These are phyloP conservation scores for Prochilodus magdalenae DNA, from an alignment of 2,113 vertebrate genomes.

Conservation along the genomic window DNA sequence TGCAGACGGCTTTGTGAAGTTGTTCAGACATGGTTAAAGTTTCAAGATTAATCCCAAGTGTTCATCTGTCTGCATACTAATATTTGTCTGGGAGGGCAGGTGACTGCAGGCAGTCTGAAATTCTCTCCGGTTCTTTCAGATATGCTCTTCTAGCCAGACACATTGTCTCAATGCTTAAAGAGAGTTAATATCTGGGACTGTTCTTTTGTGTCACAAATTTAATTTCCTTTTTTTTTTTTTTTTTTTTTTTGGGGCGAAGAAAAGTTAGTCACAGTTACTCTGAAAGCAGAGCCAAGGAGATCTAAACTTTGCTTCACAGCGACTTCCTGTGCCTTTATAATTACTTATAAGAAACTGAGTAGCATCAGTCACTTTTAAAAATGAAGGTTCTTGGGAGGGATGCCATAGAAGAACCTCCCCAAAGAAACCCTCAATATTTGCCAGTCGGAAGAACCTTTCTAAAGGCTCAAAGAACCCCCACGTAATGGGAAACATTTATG, in stretches of 20 bases:
- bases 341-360: not conserved
- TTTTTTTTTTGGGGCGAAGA: slow-evolving; percentile 38
- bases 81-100: slow-evolving; percentile 36
- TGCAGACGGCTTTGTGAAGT: slow-evolving; percentile 59
- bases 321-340: not conserved
- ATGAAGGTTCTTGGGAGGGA: not conserved
- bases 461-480: not conserved
- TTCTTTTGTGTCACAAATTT: slow-evolving; percentile 1
- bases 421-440: too few species aligned
- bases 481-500: not conserved
- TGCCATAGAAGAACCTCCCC: not conserved
- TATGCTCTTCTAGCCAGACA: slow-evolving; percentile 43
- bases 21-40: slow-evolving; percentile 61
- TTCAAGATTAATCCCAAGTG: slow-evolving; percentile 56
- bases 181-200: slow-evolving; percentile 18
- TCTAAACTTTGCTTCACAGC: not conserved
- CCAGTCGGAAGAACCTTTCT: too few species aligned
- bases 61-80: slow-evolving; percentile 60
- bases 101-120: slow-evolving; percentile 33
- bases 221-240: slow-evolving; percentile 42
- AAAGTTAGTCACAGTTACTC: slow-evolving; percentile 26
- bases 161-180: slow-evolving; percentile 32
- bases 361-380: not conserved
- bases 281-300: not conserved
- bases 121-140: slow-evolving; percentile 41